Evolutionary conservation across 2,888 invertebrate genomes (phyloP), one percentile per base, ranked within the genome.

Genomic region (Drosophila mimetica): DNA sequence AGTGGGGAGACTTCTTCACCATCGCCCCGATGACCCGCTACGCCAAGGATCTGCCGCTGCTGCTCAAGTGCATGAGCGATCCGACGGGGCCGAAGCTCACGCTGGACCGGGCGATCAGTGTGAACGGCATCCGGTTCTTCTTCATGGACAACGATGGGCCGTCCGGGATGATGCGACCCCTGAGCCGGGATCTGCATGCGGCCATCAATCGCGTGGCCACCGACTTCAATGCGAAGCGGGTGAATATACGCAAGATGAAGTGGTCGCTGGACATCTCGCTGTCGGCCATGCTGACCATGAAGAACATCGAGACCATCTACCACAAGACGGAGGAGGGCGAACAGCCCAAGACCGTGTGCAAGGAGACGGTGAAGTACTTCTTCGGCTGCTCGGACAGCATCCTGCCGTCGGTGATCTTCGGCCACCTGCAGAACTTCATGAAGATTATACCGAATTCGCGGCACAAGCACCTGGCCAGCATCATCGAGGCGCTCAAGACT

Each of bases 21-120:
- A 93, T 97, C 39, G 98, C 98, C 1, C 97, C 98, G 0, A 95
- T 99, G 93, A 94, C 95, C 36, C 94, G 98, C 66, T 98, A 97
- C 89, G 96, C 97, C 9, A 94, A 94, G 77, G 98, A 99, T 91
- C 91, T 99, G 66, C 93, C 94, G 0, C 93, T 97, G 1, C 92
- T 97, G 74, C 92, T 97, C 37, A 95, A 95, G 88, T 94, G 95
- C 18, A 93, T 97, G 84, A 92, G 93, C 22, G 94, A 94, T 79
- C 92, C 93, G 0, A 92, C 92, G 25, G 91, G 92, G 4, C 91
- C 91, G 2, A 91, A 90, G 44, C 78, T 94, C 36, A 91, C 91
- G 37, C 86, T 94, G 8, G 92, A 93, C 51, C 90, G 93, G 75
- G 91, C 91, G 86, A 90, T 91, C 37, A 90, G 91, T 55, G 77